Conservation (phyloP, 2,113 vertebrate species). For the Tympanuchus pallidicinctus region DNA sequence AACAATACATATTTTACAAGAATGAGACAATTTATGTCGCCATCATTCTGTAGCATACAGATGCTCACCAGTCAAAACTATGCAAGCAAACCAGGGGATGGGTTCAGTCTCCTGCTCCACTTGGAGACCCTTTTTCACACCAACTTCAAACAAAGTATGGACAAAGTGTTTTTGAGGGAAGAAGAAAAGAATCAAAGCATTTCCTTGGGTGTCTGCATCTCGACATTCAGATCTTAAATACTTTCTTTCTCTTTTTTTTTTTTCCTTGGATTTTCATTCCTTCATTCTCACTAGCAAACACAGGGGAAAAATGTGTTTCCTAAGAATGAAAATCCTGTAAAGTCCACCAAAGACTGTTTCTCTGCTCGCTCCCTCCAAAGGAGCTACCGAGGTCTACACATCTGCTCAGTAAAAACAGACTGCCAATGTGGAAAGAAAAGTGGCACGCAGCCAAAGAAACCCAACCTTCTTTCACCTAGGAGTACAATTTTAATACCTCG, state of each 20-base stretch:
- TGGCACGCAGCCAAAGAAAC: neutral
- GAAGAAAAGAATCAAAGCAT: neutral
- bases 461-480: neutral
- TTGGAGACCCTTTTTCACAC: neutral
- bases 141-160: neutral
- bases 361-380: neutral
- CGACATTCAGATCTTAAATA: neutral
- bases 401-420: neutral
- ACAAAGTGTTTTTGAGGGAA: neutral
- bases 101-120: neutral
- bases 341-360: neutral
- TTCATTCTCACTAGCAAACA: neutral
- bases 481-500: slow-evolving; percentile 43
- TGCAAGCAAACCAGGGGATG: neutral
- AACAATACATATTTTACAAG: neutral
- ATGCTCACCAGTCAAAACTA: neutral
- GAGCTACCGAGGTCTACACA: neutral
- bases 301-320: neutral
- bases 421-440: neutral
- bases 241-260: neutral
- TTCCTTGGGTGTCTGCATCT: neutral
- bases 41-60: neutral
- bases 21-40: neutral
- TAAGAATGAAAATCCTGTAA: neutral
- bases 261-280: neutral